Evolutionary conservation across 2,888 invertebrate genomes (phyloP).

Genomic region (Pherbina coryleti): DNA sequence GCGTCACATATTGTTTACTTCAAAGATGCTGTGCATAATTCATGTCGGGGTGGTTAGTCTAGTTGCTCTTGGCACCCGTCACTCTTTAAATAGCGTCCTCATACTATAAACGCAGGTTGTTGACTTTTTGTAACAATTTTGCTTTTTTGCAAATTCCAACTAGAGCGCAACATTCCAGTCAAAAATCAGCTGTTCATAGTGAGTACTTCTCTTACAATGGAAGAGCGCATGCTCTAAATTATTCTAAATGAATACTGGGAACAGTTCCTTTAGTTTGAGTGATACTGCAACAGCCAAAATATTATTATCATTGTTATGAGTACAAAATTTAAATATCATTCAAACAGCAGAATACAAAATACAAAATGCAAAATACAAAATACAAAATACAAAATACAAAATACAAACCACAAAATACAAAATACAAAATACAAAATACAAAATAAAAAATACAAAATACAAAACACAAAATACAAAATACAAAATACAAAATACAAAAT

Average conservation of each 20-base stretch:
- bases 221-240: neutral
- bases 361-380: no score
- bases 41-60: slow-evolving; percentile 2
- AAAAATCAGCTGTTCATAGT: slow-evolving; percentile 27
- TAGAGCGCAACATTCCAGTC: slow-evolving; percentile 14
- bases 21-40: slow-evolving; percentile 45
- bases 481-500: no score
- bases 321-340: neutral
- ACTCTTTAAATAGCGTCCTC: neutral
- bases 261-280: neutral
- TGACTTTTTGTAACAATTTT: slow-evolving; percentile 46
- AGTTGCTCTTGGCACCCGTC: neutral
- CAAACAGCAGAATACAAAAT: neutral
- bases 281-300: no score
- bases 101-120: slow-evolving; percentile 36
- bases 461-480: no score
- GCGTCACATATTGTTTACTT: slow-evolving; percentile 42
- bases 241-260: neutral
- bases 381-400: no score
- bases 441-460: no score
- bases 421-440: no score
- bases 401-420: no score
- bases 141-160: slow-evolving; percentile 8
- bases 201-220: neutral
- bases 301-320: no score